Percentiles rank a stretch among this genome's conserved stretches.
Conservation (phyloP, 2,113 vertebrate species). For the Motacilla alba region DNA sequence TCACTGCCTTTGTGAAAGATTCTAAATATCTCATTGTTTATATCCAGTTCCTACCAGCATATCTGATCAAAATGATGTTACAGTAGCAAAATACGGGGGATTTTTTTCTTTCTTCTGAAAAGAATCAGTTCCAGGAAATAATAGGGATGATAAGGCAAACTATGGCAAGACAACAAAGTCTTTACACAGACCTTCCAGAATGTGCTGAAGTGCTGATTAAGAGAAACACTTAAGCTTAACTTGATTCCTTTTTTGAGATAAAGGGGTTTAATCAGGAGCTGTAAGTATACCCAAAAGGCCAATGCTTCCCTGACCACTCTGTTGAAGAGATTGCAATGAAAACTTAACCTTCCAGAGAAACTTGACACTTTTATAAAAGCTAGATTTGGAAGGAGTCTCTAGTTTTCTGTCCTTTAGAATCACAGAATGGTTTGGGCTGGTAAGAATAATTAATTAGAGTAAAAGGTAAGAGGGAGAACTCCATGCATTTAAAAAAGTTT, state of each 20-base stretch:
- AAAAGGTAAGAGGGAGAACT: not conserved
- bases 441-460: not conserved
- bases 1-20: not conserved
- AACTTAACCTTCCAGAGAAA: not conserved
- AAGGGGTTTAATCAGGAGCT: not conserved
- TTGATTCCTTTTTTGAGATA: constrained; percentile 29
- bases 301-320: not conserved
- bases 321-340: not conserved
- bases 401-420: not conserved
- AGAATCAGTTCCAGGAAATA: not conserved
- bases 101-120: not conserved
- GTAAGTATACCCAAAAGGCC: not conserved
- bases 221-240: not conserved
- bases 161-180: not conserved
- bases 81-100: not conserved
- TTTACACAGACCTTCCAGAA: not conserved
- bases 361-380: not conserved
- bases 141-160: not conserved
- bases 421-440: not conserved
- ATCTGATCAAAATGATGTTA: not conserved
- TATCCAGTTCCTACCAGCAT: not conserved
- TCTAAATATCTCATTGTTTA: not conserved
- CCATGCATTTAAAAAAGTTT: not conserved
- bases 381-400: not conserved
- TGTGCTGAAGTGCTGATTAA: not conserved